These are phyloP conservation scores for Zygothrica quintamaculata DNA, from an alignment of 2,888 invertebrate genomes.

Conservation along the genomic window DNA sequence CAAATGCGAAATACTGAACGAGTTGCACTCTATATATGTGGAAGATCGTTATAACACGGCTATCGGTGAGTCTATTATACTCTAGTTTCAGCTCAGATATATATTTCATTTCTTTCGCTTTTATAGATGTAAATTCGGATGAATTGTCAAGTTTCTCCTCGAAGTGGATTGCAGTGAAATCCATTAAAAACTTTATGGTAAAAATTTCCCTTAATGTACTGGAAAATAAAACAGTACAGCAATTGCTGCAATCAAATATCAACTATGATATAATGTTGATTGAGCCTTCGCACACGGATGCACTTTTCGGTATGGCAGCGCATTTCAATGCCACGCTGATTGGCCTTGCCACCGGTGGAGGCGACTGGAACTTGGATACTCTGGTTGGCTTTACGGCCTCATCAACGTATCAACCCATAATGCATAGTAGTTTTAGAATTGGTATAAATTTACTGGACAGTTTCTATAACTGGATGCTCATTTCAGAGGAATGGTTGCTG, in stretches of 20 bases:
- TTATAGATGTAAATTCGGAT: not conserved
- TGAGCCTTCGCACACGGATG: constrained; percentile 80
- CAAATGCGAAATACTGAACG: constrained; percentile 30
- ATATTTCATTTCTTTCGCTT: not conserved
- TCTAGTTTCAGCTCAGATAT: not conserved
- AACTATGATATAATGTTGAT: constrained; percentile 82
- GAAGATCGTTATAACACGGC: constrained; percentile 17
- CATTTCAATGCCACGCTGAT: constrained; percentile 77
- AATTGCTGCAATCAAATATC: constrained; percentile 71
- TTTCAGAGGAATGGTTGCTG: constrained; percentile 66
- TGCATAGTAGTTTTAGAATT: constrained; percentile 58
- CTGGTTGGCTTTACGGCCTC: constrained; percentile 71
- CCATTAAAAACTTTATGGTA: constrained; percentile 24
- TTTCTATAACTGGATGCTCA: constrained; percentile 71
- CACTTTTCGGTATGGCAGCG: constrained; percentile 75
- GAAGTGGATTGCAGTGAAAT: constrained; percentile 18
- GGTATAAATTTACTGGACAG: constrained; percentile 76
- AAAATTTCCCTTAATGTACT: constrained; percentile 44
- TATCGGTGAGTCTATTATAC: constrained; percentile 24
- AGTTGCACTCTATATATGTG: constrained; percentile 39
- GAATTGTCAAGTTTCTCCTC: not conserved
- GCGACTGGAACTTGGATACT: constrained; percentile 70
- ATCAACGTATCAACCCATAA: constrained; percentile 70
- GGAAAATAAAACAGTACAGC: constrained; percentile 47
- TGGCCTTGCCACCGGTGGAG: constrained; percentile 67